Evolutionary conservation across 1,140 invertebrate genomes (phyloP).

Genomic region (Habropoda laboriosa): DNA sequence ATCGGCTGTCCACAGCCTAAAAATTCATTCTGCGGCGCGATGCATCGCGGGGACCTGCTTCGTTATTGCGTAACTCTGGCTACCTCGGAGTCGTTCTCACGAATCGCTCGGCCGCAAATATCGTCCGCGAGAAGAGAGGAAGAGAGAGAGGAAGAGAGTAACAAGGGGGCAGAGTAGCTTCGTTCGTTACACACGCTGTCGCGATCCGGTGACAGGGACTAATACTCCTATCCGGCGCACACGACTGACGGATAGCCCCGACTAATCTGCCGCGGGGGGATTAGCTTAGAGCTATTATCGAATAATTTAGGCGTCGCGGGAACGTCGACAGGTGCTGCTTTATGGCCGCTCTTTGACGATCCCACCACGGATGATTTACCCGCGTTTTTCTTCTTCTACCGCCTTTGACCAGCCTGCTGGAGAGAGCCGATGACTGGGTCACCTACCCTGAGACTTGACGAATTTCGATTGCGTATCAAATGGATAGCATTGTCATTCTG

Average conservation of each 20-base stretch:
- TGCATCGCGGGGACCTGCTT: conserved; percentile 26
- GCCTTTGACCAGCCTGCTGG: too few relatives aligned
- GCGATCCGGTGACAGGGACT: conserved; percentile 60
- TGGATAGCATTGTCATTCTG: too few relatives aligned
- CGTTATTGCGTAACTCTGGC: conserved; percentile 48
- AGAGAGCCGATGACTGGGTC: too few relatives aligned
- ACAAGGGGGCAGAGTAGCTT: neutral
- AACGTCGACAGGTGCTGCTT: conserved; percentile 32
- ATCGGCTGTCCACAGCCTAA: neutral
- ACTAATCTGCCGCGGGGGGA: conserved; percentile 47
- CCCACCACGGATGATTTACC: conserved; percentile 29
- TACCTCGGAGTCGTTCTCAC: conserved; percentile 48
- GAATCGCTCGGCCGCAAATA: conserved; percentile 49
- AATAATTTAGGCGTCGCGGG: conserved; percentile 51
- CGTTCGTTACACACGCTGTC: conserved; percentile 59
- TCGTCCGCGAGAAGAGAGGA: conserved; percentile 7
- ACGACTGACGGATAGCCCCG: conserved; percentile 53
- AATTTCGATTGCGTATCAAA: too few relatives aligned
- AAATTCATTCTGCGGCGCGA: conserved; percentile 2
- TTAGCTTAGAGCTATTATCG: conserved; percentile 47
- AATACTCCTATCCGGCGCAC: conserved; percentile 57
- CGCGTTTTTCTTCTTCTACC: neutral
- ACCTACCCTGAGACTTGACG: too few relatives aligned
- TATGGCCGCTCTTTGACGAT: conserved; percentile 4
- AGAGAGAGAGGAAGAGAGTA: conserved; percentile 1